Conservation (phyloP, 1,140 invertebrate genomes). For the Chironomus striatipennis region DNA sequence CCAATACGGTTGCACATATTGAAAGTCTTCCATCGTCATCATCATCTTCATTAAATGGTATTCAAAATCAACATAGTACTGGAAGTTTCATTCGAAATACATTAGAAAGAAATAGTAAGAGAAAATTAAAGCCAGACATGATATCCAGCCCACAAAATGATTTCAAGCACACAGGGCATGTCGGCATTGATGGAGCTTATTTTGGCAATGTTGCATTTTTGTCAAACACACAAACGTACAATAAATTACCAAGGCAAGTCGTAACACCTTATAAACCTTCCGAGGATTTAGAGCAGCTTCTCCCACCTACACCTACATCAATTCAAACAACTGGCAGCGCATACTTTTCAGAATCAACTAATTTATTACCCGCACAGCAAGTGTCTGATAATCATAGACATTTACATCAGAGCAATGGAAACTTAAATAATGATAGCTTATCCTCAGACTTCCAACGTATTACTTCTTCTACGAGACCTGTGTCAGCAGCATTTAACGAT, state of each 20-base stretch:
- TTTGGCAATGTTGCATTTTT: conserved; percentile 92
- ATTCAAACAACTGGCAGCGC: conserved; percentile 43
- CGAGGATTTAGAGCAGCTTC: conserved; percentile 59
- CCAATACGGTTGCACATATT: conserved; percentile 78
- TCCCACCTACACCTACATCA: conserved; percentile 43
- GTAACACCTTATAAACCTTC: conserved; percentile 82
- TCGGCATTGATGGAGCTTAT: conserved; percentile 91
- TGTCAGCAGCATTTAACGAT: background rate
- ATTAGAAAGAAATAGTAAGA: conserved; percentile 42
- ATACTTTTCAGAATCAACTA: conserved; percentile 34
- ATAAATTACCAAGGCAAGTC: conserved; percentile 71
- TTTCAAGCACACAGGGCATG: conserved; percentile 93
- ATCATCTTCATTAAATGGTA: conserved; percentile 29
- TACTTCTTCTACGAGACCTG: background rate
- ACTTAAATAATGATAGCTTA: background rate
- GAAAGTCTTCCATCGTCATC: conserved; percentile 59
- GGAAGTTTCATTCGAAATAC: conserved; percentile 35
- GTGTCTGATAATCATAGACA: too few relatives aligned
- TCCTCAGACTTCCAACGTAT: background rate
- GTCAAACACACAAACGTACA: conserved; percentile 50
- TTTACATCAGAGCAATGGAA: background rate
- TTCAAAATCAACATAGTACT: conserved; percentile 25
- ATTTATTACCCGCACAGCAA: background rate
- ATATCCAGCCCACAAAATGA: conserved; percentile 95
- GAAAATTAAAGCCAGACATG: conserved; percentile 80